A percentile compares a stretch with the other conserved stretches of the same genome.
Conservation (phyloP, 2,888 invertebrate species). For the Tridacna crocea region DNA sequence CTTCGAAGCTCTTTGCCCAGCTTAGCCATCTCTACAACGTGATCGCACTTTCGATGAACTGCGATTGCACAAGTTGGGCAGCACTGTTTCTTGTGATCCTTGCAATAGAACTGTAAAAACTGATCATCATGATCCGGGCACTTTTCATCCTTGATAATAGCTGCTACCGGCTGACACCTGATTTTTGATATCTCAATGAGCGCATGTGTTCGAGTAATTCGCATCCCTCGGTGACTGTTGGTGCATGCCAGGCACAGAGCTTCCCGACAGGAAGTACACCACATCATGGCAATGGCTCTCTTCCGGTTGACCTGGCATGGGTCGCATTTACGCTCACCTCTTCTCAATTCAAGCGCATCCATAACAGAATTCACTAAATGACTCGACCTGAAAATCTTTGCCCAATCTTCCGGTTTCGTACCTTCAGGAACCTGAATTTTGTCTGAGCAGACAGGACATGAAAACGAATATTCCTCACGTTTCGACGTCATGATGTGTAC, state of each 20-base stretch:
- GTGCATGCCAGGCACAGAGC: conserved; percentile 56
- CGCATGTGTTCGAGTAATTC: conserved; percentile 46
- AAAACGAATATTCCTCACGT: conserved; percentile 29
- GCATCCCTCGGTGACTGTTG: conserved; percentile 55
- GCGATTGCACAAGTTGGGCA: conserved; percentile 60
- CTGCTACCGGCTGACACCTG: conserved; percentile 54
- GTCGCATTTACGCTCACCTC: conserved; percentile 58
- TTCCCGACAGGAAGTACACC: conserved; percentile 61
- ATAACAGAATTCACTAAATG: conserved; percentile 54
- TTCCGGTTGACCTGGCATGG: conserved; percentile 52
- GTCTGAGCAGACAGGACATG: conserved; percentile 57
- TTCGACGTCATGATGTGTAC: conserved; percentile 50
- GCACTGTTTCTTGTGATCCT: conserved; percentile 53
- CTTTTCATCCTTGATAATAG: conserved; percentile 52
- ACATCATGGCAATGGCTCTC: conserved; percentile 40
- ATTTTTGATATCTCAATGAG: conserved; percentile 53
- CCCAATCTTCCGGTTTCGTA: conserved; percentile 54
- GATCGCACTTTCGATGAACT: conserved; percentile 49
- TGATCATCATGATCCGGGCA: conserved; percentile 56
- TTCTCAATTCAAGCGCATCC: conserved; percentile 49
- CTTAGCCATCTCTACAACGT: conserved; percentile 50
- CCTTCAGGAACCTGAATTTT: conserved; percentile 28
- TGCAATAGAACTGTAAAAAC: conserved; percentile 57
- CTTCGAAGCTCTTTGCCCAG: conserved; percentile 46
- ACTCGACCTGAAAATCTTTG: conserved; percentile 49